Evolutionary conservation across 30 jellyfish, hydroid and myxozoan species (phyloP), one percentile per base, ranked within the genome.

Genomic region (Aurelia aurita complex sp. Pacific): DNA sequence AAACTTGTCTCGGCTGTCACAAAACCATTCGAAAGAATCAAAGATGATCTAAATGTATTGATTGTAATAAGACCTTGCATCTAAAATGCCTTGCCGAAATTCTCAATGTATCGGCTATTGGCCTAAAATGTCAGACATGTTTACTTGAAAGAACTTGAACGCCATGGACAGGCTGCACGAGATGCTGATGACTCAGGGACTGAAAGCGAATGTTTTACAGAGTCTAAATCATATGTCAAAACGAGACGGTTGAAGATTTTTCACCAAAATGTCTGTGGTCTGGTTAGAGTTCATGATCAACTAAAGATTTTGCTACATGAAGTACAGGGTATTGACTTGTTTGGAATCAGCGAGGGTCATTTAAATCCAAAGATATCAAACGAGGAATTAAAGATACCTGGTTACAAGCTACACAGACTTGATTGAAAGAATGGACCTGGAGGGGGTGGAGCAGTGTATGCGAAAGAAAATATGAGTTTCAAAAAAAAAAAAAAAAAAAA

Each of bases 401-500:
- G 82, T 16, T 73, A 85, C 82, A 82, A 51, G 33, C 57, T 85
- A 76, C 87, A 73, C 77, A 85, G 94, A 67, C 74, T 64, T 19
- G 88, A 74, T 54, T 61, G 88, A 72, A 13, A 73, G 74, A 85
- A 74, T 85, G 88, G 88, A 16, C 82, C 87, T 53, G 94, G 94
- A 74, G 94, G 94, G 82, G 94, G 88, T 11, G 94, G 50, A 75
- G 88, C 88, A 73, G 88, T 66, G 52, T 85, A 85, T 40, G 88
- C 74, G 69, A 73, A 64, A 69, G 94, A 85, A 73, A 85, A 85
- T 64, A 40, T 85, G 67, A 60, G 82, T 61, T 0, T 36, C 17
- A n/a, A n/a, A n/a, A n/a, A n/a, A n/a, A n/a, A n/a, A n/a, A n/a
- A n/a, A n/a, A n/a, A n/a, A n/a, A n/a, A n/a, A n/a, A n/a, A n/a